Conservation (phyloP, 2,113 vertebrate species). For the Oryzias woworae region DNA sequence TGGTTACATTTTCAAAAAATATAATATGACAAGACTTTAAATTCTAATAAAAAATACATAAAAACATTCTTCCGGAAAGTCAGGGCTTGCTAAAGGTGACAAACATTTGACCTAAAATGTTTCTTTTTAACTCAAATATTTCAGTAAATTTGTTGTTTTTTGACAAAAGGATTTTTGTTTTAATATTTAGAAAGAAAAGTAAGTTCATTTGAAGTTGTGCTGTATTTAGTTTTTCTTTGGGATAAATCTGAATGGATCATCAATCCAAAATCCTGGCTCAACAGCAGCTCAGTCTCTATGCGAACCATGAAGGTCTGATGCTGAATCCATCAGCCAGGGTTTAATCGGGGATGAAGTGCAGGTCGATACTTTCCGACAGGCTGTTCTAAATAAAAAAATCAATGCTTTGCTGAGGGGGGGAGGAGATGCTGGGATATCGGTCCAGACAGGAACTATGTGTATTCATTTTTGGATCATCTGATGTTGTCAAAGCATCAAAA, state of each 20-base stretch:
- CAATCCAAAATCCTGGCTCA: not conserved
- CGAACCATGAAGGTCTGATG: constrained; percentile 14
- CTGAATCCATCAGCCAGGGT: constrained; percentile 32
- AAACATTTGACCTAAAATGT: too few species aligned
- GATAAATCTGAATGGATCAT: not conserved
- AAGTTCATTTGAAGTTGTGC: too few species aligned
- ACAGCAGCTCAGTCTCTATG: constrained; percentile 1
- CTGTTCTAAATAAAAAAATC: constrained; percentile 57
- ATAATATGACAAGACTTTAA: too few species aligned
- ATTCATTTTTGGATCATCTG: not conserved
- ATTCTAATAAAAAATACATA: too few species aligned
- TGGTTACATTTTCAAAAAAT: too few species aligned
- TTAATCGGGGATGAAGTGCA: constrained; percentile 51
- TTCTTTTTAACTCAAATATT: too few species aligned
- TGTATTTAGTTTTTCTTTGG: too few species aligned
- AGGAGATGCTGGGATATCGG: constrained; percentile 14
- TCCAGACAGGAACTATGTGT: constrained; percentile 1
- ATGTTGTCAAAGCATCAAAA: not conserved
- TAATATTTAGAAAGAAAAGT: too few species aligned
- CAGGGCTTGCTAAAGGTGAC: too few species aligned
- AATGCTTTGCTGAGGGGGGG: constrained; percentile 40
- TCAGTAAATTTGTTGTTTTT: too few species aligned
- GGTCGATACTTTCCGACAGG: constrained; percentile 73
- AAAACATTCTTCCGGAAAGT: too few species aligned
- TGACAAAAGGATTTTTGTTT: too few species aligned